Evolutionary conservation across 2,888 invertebrate genomes (phyloP), one percentile per base, ranked within the genome.

Genomic region (Odontocolon sp.): DNA sequence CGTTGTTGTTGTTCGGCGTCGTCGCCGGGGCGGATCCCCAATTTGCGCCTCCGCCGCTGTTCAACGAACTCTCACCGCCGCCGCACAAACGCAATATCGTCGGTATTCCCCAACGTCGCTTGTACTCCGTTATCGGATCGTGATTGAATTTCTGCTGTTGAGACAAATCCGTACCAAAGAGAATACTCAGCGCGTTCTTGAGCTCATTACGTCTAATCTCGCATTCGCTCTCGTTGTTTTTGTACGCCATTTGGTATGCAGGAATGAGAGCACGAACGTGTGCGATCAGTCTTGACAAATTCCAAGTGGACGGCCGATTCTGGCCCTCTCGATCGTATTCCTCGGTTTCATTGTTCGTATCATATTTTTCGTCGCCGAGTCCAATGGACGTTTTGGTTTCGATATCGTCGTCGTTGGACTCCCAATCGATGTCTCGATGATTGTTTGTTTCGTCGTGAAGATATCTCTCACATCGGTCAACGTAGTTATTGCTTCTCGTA

Each of bases 31-130:
- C 94, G 77, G 95, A 94, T 83, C 95, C 95, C 96, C 96, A 96
- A 81, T 95, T 95, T 72, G 94, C 93, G 73, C 95, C 94, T 63
- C 91, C 91, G 81, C 92, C 92, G 76, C 94, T 94, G 89, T 95
- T 96, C 85, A 96, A 92, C 47, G 96, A 95, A 91, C 94, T 95
- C 91, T 96, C 96, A 71, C 96, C 96, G 59, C 96, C 96, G 67
- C 96, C 96, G 78, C 93, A 92, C 77, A 96, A 92, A 80, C 95
- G 92, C 85, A 95, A 91, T 63, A 93, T 92, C 47, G 91, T 91
- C 74, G 94, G 93, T 67, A 93, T 92, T 50, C 94, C 94, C 94
- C 94, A 94, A 80, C 90, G 87, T 73, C 81, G 77, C 68, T 89
- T 90, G 79, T 90, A 90, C 33, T 80, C 84, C 21, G 78, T 70